A percentile compares a stretch with the other conserved stretches of the same genome.
Conservation (phyloP, 2,113 vertebrate species). For the Caranx melampygus region DNA sequence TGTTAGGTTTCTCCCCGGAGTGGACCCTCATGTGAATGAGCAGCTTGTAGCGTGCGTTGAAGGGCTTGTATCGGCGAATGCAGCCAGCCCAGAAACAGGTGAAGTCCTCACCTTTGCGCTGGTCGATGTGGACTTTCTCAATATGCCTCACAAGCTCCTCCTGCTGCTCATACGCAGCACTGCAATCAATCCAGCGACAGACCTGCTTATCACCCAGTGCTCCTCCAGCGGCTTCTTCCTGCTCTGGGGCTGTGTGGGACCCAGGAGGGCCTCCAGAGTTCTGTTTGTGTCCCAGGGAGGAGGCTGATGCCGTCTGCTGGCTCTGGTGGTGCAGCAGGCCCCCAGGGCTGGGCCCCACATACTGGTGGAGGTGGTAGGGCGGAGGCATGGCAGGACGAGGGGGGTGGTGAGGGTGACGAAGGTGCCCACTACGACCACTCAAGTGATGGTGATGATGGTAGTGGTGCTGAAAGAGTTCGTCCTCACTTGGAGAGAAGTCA, state of each 20-base stretch:
- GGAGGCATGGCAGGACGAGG: constrained; percentile 88
- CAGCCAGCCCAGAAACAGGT: constrained; percentile 99
- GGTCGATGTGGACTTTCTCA: constrained; percentile 98
- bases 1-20: constrained; percentile 99
- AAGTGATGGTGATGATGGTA: constrained; percentile 87
- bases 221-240: constrained; percentile 77
- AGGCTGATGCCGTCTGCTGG: constrained; percentile 70
- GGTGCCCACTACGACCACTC: constrained; percentile 70
- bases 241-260: constrained; percentile 74
- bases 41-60: constrained; percentile 99
- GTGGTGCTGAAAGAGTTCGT: constrained; percentile 88
- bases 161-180: constrained; percentile 94
- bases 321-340: constrained; percentile 81
- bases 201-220: constrained; percentile 85
- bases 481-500: constrained; percentile 88
- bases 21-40: constrained; percentile 99
- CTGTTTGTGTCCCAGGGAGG: constrained; percentile 82
- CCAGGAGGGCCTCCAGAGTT: constrained; percentile 69
- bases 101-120: constrained; percentile 98
- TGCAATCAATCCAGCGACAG: constrained; percentile 99
- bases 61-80: constrained; percentile 96
- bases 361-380: constrained; percentile 92
- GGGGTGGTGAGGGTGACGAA: constrained; percentile 82
- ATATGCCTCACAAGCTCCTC: constrained; percentile 99
- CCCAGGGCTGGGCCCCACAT: constrained; percentile 81